Evolutionary conservation across 2,113 vertebrate species (phyloP).

Genomic region (Erythrocercus mccallii): DNA sequence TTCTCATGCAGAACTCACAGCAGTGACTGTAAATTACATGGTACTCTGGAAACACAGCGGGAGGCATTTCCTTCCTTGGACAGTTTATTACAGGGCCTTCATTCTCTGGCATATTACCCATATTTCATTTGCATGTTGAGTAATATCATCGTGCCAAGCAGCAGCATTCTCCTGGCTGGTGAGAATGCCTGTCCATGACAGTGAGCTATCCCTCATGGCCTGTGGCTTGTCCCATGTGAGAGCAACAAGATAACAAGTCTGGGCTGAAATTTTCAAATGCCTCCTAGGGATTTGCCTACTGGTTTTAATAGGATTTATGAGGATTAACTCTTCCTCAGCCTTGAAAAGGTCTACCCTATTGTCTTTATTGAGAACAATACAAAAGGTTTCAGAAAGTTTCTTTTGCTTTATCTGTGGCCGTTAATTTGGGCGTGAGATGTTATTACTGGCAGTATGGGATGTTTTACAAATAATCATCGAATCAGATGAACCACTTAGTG

Average conservation of each 20-base stretch:
- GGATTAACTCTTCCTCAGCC: not conserved
- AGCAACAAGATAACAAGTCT: not conserved
- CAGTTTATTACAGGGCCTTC: not conserved
- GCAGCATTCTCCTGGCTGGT: not conserved
- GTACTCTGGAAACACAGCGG: not conserved
- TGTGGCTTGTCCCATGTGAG: not conserved
- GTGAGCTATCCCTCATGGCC: not conserved
- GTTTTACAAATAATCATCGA: not conserved
- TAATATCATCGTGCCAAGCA: not conserved
- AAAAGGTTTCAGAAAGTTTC: not conserved
- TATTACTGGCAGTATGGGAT: not conserved
- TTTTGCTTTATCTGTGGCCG: not conserved
- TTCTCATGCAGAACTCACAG: not conserved
- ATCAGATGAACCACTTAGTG: not conserved
- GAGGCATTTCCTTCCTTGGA: not conserved
- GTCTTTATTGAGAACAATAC: not conserved
- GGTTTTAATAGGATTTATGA: not conserved
- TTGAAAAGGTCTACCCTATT: not conserved
- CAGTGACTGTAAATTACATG: not conserved
- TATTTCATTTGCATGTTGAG: not conserved
- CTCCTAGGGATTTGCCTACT: not conserved
- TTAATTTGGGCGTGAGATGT: not conserved
- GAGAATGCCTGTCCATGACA: not conserved
- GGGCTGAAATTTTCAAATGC: not conserved
- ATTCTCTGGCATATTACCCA: not conserved